Conservation (phyloP, 2,113 vertebrate species). For the Scalopus aquaticus region DNA sequence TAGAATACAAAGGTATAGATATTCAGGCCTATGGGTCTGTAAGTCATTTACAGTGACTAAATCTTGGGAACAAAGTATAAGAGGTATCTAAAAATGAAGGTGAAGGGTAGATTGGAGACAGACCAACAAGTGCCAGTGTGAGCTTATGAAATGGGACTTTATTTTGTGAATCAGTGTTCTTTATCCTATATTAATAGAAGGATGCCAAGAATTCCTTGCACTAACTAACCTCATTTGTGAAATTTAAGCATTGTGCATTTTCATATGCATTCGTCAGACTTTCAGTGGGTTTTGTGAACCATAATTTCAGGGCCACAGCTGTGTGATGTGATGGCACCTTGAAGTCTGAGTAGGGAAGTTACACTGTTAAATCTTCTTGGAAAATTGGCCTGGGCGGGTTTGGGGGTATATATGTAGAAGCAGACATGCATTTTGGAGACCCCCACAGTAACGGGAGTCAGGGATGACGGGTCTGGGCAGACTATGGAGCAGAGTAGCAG, state of each 20-base stretch:
- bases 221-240: not conserved
- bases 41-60: not conserved
- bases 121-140: not conserved
- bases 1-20: not conserved
- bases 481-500: not conserved
- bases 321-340: not conserved
- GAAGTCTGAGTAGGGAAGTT: not conserved
- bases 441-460: not conserved
- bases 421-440: not conserved
- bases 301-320: not conserved
- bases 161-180: not conserved
- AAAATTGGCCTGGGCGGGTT: not conserved
- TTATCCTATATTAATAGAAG: not conserved
- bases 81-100: not conserved
- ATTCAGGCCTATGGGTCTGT: not conserved
- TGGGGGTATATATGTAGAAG: not conserved
- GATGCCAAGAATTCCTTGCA: not conserved
- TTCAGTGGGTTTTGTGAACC: not conserved
- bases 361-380: not conserved
- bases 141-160: not conserved
- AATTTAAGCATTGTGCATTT: constrained; percentile 4
- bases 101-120: not conserved
- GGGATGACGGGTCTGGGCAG: not conserved
- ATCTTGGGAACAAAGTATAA: not conserved
- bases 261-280: not conserved